Conservation (phyloP, 2,113 vertebrate species). For the Caretta caretta region DNA sequence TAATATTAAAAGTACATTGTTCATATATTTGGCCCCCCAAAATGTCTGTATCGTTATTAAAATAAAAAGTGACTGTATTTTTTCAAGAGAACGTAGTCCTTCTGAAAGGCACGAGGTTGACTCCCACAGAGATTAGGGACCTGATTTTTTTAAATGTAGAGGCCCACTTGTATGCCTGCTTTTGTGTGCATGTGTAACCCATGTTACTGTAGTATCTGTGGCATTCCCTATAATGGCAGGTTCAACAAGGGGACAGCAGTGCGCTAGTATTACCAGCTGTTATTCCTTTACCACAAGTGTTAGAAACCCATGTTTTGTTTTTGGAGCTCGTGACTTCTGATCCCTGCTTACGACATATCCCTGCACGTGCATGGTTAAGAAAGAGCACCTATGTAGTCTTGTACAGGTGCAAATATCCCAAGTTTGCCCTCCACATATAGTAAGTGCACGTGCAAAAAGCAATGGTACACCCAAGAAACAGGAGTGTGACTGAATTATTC, state of each 20-base stretch:
- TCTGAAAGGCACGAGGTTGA: slow-evolving; percentile 57
- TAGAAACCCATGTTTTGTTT: neutral
- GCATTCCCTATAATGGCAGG: slow-evolving; percentile 26
- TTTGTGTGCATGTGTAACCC: neutral
- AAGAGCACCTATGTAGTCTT: accelerated
- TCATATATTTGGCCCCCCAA: slow-evolving; percentile 47
- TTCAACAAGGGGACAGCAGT: neutral
- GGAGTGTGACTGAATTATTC: accelerated
- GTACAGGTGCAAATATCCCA: neutral
- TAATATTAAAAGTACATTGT: slow-evolving; percentile 54
- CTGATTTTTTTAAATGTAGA: neutral
- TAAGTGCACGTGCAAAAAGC: neutral
- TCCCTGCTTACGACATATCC: neutral
- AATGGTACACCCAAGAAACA: neutral
- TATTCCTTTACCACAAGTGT: neutral
- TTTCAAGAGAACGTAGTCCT: slow-evolving; percentile 44
- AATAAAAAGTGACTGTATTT: neutral
- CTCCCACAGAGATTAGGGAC: slow-evolving; percentile 38
- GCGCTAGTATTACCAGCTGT: neutral
- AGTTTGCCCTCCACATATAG: accelerated
- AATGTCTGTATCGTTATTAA: slow-evolving; percentile 30
- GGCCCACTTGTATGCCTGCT: slow-evolving; percentile 18
- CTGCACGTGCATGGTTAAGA: neutral
- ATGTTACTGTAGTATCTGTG: neutral
- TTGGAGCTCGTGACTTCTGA: neutral